Base-by-base conservation (phyloP, 2,797 vertebrate species). In the Cirrhinus mrigala region DNA sequence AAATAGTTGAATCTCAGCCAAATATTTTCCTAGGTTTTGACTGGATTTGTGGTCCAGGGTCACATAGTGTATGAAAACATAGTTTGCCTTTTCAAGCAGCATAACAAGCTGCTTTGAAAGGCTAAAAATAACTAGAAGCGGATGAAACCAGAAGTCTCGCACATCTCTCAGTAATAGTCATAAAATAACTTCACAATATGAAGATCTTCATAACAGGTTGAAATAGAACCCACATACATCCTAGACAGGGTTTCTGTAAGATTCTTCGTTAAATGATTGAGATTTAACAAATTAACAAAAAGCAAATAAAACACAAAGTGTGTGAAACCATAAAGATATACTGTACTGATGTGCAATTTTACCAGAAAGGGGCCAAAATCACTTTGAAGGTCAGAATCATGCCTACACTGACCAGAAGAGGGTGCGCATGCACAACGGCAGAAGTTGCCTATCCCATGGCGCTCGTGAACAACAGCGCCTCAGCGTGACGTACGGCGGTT, bases 361-460 rank as follows among this genome's bases (percentile, higher is more conserved):
- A 20, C 33, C 33, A 22, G 20, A 22, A 68, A 20, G 2, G 8
- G 8, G 18, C 37, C 4, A 18, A 74, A 20, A 52, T 29, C 24
- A 29, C 66, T 40, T 69, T 22, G 8, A 7, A 16, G 9, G 73
- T 33, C 48, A 33, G 46, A 52, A 6, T 22, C 10, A 3, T 16
- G 14, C 27, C 58, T 37, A 12, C 46, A 58, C 33, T 77, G 75
- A 24, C 33, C 75, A 15, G 75, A 58, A 58, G 75, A 56, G 75
- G 52, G 54, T 44, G 22, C 69, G 22, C 22, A 3, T 71, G 40
- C 37, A 48, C 69, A 70, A 27, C 14, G 24, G 12, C 40, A 24
- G 37, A 46, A 46, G 10, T 11, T 29, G 29, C 3, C 29, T 29
- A 6, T 20, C 37, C 66, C 18, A 11, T 9, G 66, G 20, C 3